Evolutionary conservation across 2,797 vertebrate genomes (phyloP).

Genomic region (Chiroxiphia lanceolata): DNA sequence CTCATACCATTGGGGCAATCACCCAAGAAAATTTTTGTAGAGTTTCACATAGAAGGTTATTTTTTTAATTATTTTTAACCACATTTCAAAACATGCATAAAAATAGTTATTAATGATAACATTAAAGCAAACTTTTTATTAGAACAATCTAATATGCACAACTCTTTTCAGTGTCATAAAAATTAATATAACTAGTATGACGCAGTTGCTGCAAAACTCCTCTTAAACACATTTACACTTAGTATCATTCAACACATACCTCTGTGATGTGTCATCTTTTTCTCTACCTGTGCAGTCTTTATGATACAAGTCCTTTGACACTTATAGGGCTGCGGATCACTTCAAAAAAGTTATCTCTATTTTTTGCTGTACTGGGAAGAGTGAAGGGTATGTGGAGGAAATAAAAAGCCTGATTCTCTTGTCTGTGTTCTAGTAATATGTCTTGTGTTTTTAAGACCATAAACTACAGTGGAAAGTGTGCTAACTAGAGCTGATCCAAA

Average conservation of each 20-base stretch:
- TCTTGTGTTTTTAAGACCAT: background rate
- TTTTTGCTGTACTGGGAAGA: background rate
- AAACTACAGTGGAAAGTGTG: background rate
- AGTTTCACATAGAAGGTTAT: background rate
- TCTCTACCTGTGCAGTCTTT: background rate
- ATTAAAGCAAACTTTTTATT: background rate
- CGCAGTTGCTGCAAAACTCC: background rate
- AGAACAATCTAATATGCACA: background rate
- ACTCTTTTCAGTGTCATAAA: background rate
- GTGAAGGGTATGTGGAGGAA: no score
- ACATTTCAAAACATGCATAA: background rate
- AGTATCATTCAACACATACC: background rate
- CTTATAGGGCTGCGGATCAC: background rate
- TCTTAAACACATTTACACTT: background rate
- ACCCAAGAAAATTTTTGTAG: background rate
- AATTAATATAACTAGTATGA: background rate
- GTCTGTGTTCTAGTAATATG: background rate
- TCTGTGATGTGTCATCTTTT: background rate
- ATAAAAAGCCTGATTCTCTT: background rate
- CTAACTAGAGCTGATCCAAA: background rate
- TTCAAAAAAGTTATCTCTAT: background rate
- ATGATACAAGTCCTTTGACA: background rate
- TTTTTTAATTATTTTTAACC: background rate
- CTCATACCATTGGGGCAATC: background rate
- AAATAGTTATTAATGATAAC: background rate